Evolutionary conservation across 2,113 vertebrate genomes (phyloP).

Genomic region (Pleuronectes platessa): DNA sequence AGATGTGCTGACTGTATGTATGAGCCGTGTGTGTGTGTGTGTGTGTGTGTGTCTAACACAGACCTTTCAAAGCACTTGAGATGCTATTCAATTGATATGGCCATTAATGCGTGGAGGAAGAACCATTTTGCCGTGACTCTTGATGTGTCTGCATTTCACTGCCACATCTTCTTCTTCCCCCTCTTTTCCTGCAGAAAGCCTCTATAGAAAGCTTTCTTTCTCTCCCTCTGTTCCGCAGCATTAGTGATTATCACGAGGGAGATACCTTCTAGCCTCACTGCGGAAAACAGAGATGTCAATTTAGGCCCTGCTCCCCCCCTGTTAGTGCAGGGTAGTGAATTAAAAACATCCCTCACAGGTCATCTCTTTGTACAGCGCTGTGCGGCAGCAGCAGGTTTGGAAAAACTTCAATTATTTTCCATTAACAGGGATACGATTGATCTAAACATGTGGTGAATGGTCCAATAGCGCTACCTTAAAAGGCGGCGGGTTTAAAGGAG

Average conservation of each 20-base stretch:
- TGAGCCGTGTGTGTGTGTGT: not conserved
- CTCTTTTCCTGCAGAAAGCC: conserved; percentile 32
- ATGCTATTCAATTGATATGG: conserved; percentile 73
- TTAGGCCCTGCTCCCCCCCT: conserved; percentile 53
- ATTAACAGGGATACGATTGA: conserved; percentile 82
- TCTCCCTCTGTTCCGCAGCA: conserved; percentile 51
- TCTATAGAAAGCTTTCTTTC: conserved; percentile 63
- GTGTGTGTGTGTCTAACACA: conserved; percentile 35
- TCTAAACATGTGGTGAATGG: conserved; percentile 79
- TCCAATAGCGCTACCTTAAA: conserved; percentile 73
- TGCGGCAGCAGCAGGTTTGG: conserved; percentile 61
- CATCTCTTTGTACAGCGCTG: conserved; percentile 59
- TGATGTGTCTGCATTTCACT: conserved; percentile 68
- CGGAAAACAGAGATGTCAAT: conserved; percentile 67
- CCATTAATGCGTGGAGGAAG: conserved; percentile 67
- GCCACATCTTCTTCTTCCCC: conserved; percentile 9
- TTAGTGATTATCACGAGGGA: conserved; percentile 72
- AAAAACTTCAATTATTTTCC: conserved; percentile 78
- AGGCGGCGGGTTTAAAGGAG: conserved; percentile 58
- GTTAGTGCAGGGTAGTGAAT: conserved; percentile 64
- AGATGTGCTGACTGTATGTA: conserved; percentile 64
- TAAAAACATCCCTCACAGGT: conserved; percentile 79
- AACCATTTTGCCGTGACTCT: conserved; percentile 68
- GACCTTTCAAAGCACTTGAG: conserved; percentile 74
- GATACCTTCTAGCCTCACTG: conserved; percentile 48